Evolutionary conservation across 2,888 invertebrate species (phyloP), one percentile per base, ranked within the genome.

Genomic region (Parochlus steinenii): DNA sequence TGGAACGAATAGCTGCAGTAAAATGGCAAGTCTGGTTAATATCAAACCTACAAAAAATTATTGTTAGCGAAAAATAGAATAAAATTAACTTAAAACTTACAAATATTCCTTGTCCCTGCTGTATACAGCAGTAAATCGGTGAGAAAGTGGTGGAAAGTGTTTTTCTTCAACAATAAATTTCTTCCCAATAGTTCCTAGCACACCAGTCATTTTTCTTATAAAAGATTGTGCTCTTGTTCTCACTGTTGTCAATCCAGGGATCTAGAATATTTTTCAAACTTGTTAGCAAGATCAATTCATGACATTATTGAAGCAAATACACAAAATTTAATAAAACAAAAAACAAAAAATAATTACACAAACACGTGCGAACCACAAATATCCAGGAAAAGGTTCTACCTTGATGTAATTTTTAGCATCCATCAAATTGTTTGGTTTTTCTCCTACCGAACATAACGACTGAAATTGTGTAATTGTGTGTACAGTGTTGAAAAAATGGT

Each of bases 101-200:
- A 93, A 65, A 59, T 90, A 92, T 59, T 89, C 85, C 56, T 85
- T 86, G 52, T 90, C 89, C 45, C 85, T 71, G 43, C 81, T 80
- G 57, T 86, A 93, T 38, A 86, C 78, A 24, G 87, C 85, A 17
- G 87, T 86, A 48, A 87, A 82, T 36, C 78, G 68, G 46, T 83
- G 79, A 37, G 71, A 71, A 47, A 75, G 70, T 41, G 74, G 71
- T 0, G 87, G 87, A 53, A 90, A 83, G 47, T 69, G 63, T 0
- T 59, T 54, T 11, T 68, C 67, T 52, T 89, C 78, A 1, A 85
- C 70, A 43, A 78, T 67, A 29, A 58, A 48, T 19, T 51, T 40
- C 31, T 49, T 51, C 40, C 50, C 40, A 25, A 56, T 47, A 41
- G 49, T 52, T 37, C 46, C 43, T 43, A 48, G 50, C 37, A 49